Conservation (phyloP, 2,113 vertebrate species). For the Carettochelys insculpta region DNA sequence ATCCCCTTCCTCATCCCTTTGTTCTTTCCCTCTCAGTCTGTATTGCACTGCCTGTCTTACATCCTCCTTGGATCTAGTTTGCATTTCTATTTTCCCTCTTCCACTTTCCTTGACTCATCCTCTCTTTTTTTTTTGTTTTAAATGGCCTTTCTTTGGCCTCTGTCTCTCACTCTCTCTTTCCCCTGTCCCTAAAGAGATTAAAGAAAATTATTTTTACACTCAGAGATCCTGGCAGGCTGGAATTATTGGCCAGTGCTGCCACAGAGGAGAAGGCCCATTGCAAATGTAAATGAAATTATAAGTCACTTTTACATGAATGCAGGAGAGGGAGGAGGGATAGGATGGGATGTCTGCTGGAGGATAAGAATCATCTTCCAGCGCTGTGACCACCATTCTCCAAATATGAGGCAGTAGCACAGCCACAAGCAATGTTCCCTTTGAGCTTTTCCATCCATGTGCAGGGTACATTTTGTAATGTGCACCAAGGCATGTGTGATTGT, state of each 20-base stretch:
- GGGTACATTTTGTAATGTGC: too few species aligned
- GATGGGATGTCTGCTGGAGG: fast-evolving
- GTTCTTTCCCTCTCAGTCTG: background rate
- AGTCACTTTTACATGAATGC: fast-evolving
- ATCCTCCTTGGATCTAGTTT: background rate
- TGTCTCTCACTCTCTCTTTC: background rate
- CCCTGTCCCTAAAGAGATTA: conserved; percentile 1
- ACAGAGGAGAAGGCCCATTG: fast-evolving
- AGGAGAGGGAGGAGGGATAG: background rate
- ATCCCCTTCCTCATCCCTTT: background rate
- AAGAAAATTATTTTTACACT: background rate
- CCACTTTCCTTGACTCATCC: background rate
- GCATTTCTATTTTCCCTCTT: fast-evolving
- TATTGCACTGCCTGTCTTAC: background rate
- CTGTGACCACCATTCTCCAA: background rate
- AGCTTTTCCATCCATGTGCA: too few species aligned
- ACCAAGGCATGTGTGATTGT: too few species aligned
- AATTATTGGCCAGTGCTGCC: background rate
- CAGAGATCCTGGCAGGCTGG: background rate
- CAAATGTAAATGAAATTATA: background rate
- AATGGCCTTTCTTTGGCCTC: background rate
- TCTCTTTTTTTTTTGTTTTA: background rate
- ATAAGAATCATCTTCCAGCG: fast-evolving
- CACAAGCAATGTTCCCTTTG: background rate
- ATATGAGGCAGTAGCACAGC: too few species aligned